Evolutionary conservation across 1,140 invertebrate genomes (phyloP).

Genomic region (Streblospio benedicti): DNA sequence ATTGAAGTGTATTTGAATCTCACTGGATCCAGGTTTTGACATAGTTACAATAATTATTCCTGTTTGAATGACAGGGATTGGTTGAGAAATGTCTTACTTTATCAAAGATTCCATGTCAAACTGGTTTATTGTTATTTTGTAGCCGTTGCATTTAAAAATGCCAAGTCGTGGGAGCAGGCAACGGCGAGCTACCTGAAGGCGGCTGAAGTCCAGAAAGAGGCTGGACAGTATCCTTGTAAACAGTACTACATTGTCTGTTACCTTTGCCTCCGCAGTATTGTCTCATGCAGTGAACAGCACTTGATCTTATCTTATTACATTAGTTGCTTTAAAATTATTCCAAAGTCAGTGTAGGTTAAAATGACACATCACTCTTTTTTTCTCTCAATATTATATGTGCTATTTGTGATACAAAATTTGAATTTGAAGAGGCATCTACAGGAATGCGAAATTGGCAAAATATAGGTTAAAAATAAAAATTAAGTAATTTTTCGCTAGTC

Average conservation of each 20-base stretch:
- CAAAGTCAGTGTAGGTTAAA: too few relatives aligned
- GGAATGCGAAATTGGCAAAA: too few relatives aligned
- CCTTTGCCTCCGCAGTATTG: not conserved
- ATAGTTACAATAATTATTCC: constrained; percentile 20
- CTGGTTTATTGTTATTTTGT: constrained; percentile 43
- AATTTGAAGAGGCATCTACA: too few relatives aligned
- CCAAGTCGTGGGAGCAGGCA: constrained; percentile 69
- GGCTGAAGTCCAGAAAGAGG: constrained; percentile 75
- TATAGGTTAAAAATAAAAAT: too few relatives aligned
- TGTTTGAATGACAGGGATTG: not conserved
- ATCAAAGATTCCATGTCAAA: not conserved
- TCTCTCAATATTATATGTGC: too few relatives aligned
- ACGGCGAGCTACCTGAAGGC: constrained; percentile 78
- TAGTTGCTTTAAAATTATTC: not conserved
- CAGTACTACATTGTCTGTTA: constrained; percentile 13
- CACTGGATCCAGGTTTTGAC: constrained; percentile 16
- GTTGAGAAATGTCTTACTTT: not conserved
- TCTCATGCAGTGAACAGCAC: not conserved
- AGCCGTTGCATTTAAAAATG: constrained; percentile 85
- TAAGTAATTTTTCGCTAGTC: too few relatives aligned
- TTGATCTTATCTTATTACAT: not conserved
- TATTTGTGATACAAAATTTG: too few relatives aligned
- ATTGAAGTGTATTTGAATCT: not conserved
- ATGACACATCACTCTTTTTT: too few relatives aligned
- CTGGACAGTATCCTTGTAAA: constrained; percentile 66